Percentiles rank a stretch among this genome's conserved stretches.
Conservation (phyloP, 2,113 vertebrate genomes). For the Antigone vipio region DNA sequence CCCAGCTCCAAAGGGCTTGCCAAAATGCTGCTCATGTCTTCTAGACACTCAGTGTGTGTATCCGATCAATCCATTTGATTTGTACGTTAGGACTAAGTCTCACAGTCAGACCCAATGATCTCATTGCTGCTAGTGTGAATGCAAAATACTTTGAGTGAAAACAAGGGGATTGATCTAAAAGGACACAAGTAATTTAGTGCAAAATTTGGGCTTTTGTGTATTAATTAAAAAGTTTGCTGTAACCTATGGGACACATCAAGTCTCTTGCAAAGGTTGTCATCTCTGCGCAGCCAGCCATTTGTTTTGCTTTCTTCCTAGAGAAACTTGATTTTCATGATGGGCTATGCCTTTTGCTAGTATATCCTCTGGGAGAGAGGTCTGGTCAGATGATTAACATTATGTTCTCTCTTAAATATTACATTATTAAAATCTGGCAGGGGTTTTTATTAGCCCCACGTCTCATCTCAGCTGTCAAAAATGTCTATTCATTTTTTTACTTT, state of each 20-base stretch:
- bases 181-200: slow-evolving; percentile 47
- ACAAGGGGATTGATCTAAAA: slow-evolving; percentile 48
- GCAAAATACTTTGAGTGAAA: slow-evolving; percentile 16
- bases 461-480: slow-evolving; percentile 74
- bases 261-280: slow-evolving; percentile 42
- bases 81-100: slow-evolving; percentile 35
- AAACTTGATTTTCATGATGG: not conserved
- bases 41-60: not conserved
- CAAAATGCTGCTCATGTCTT: slow-evolving; percentile 8
- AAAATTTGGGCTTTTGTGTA: slow-evolving; percentile 41
- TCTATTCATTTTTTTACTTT: slow-evolving; percentile 74
- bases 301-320: not conserved
- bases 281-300: slow-evolving; percentile 11
- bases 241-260: slow-evolving; percentile 42
- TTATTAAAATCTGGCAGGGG: slow-evolving; percentile 64
- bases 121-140: slow-evolving; percentile 41
- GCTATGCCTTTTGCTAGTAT: not conserved
- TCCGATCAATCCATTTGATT: slow-evolving; percentile 49
- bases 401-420: slow-evolving; percentile 72
- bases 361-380: slow-evolving; percentile 38
- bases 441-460: slow-evolving; percentile 65
- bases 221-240: slow-evolving; percentile 37
- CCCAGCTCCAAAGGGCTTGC: not conserved
- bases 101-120: slow-evolving; percentile 46
- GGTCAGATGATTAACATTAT: slow-evolving; percentile 73